These are phyloP conservation scores for Rhinichthys osculus DNA, from an alignment of 2,797 vertebrate genomes.

Conservation along the genomic window DNA sequence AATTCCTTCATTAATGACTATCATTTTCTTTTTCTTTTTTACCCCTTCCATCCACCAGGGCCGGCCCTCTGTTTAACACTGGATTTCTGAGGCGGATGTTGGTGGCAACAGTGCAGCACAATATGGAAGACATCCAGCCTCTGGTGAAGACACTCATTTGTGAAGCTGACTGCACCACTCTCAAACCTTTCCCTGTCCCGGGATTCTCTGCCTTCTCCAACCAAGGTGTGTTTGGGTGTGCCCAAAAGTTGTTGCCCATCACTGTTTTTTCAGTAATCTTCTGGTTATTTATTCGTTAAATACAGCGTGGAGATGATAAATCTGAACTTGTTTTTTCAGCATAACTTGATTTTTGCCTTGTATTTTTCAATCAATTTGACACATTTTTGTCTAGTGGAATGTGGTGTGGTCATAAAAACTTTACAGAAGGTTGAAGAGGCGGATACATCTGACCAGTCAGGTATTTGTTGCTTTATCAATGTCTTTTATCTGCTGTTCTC, in stretches of 20 bases:
- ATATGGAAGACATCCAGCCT: slow-evolving; percentile 89
- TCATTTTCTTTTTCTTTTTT: neutral
- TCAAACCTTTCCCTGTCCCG: slow-evolving; percentile 80
- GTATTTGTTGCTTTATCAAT: slow-evolving; percentile 56
- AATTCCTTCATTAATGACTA: neutral
- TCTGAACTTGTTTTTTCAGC: neutral
- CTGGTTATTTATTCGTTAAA: neutral
- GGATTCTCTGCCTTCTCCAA: slow-evolving; percentile 77
- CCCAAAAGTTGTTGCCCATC: neutral
- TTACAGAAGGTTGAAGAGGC: slow-evolving; percentile 75
- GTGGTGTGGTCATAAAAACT: slow-evolving; percentile 89
- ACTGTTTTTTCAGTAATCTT: neutral
- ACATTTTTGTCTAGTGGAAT: slow-evolving; percentile 81
- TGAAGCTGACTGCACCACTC: slow-evolving; percentile 91
- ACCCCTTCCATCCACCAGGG: slow-evolving; percentile 74
- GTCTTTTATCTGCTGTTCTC: neutral
- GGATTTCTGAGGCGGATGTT: slow-evolving; percentile 94
- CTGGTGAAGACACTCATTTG: slow-evolving; percentile 91
- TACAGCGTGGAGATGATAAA: neutral
- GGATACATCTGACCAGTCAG: slow-evolving; percentile 72
- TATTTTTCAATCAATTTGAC: neutral
- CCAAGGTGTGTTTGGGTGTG: slow-evolving; percentile 79
- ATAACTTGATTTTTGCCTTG: neutral
- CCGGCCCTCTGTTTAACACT: slow-evolving; percentile 89
- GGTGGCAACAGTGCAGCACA: slow-evolving; percentile 85